Conservation (phyloP, 1,140 invertebrate species). For the Brachionus asplanchnoidis region DNA sequence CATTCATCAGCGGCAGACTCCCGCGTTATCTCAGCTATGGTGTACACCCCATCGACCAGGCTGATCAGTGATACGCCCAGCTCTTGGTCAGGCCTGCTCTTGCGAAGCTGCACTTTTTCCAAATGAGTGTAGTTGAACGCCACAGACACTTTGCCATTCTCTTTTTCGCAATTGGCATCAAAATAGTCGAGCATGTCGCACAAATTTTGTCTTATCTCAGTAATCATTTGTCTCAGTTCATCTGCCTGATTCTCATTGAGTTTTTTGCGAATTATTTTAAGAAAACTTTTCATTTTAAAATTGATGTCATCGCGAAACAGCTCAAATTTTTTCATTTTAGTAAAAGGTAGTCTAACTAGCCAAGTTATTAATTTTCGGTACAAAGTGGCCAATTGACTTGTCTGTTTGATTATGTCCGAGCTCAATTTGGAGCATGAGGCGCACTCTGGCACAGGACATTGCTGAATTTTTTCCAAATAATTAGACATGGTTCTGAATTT, state of each 20-base stretch:
- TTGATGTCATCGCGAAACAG: constrained; percentile 6
- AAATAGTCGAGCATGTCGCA: background rate
- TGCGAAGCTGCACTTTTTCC: constrained; percentile 15
- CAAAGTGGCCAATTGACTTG: background rate
- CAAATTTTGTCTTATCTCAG: background rate
- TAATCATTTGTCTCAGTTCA: background rate
- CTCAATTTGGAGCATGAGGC: background rate
- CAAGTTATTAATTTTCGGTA: constrained; percentile 23
- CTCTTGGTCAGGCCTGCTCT: background rate
- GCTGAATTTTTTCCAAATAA: constrained; percentile 21
- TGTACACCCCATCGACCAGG: constrained; percentile 29
- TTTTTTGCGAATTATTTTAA: constrained; percentile 10
- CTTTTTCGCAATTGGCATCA: constrained; percentile 27
- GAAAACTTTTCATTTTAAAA: constrained; percentile 3
- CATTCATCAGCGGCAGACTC: constrained; percentile 35
- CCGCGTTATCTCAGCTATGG: constrained; percentile 1
- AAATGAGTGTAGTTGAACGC: constrained; percentile 29
- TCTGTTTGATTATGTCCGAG: background rate
- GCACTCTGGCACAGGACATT: background rate
- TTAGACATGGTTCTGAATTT: background rate
- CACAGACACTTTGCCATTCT: constrained; percentile 21
- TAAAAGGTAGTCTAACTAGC: constrained; percentile 2
- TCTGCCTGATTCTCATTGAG: constrained; percentile 6
- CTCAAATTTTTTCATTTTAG: constrained; percentile 19
- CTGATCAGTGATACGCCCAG: background rate